A percentile compares a stretch with the other conserved stretches of the same genome.
These are phyloP conservation scores for Melanogrammus aeglefinus DNA, from an alignment of 2,797 vertebrate species.

Conservation along the genomic window DNA sequence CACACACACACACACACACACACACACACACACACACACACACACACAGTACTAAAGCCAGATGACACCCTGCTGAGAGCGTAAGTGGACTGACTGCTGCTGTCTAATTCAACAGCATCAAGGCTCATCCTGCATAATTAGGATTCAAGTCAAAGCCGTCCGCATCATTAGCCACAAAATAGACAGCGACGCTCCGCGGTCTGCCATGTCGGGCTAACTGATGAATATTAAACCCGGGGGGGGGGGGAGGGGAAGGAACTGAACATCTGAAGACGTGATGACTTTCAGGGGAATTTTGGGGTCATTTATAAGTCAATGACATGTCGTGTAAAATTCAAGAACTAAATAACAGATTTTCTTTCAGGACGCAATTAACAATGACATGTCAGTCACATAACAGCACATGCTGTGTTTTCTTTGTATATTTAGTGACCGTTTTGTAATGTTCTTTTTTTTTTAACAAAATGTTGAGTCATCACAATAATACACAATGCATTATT, in stretches of 20 bases:
- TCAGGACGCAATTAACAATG: no score
- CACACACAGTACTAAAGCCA: not conserved
- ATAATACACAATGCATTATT: not conserved
- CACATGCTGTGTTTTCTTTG: no score
- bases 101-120: not conserved
- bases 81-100: not conserved
- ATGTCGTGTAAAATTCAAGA: no score
- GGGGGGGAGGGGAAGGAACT: no score
- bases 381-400: no score
- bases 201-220: no score
- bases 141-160: constrained; percentile 5
- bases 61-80: not conserved
- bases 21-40: constrained; percentile 1
- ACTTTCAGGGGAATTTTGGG: no score
- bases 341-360: no score
- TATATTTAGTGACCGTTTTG: no score
- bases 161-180: not conserved
- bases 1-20: not conserved
- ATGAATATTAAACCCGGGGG: not conserved
- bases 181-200: not conserved
- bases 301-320: no score
- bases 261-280: not conserved
- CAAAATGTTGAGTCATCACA: no score
- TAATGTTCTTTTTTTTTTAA: no score
- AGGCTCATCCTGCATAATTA: constrained; percentile 7